Conservation (phyloP, 2,113 vertebrate species). For the Oreochromis aureus region DNA sequence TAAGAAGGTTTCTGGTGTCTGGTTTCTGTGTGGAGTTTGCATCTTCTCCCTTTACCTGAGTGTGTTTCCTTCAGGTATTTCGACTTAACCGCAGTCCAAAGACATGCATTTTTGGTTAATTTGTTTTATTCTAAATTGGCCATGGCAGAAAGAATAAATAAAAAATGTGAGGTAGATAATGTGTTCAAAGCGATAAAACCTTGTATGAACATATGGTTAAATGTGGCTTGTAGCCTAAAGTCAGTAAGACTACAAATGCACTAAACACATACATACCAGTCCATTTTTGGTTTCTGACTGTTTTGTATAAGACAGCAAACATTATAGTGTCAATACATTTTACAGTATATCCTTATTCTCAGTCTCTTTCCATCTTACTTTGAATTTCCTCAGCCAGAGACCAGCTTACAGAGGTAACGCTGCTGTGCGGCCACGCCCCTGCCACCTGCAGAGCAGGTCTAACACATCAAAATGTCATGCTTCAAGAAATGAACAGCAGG, state of each 20-base stretch:
- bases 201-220: neutral
- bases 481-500: constrained; percentile 48
- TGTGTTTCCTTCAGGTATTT: neutral
- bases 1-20: neutral
- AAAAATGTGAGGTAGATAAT: neutral
- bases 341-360: neutral
- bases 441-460: constrained; percentile 34
- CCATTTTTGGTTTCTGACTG: neutral
- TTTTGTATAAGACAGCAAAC: neutral
- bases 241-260: neutral
- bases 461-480: constrained; percentile 41
- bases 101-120: neutral
- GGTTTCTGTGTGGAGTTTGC: neutral
- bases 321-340: neutral
- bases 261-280: neutral
- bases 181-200: neutral
- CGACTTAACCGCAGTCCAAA: neutral
- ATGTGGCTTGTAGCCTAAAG: neutral
- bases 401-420: constrained; percentile 51
- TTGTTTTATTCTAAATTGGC: neutral
- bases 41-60: neutral
- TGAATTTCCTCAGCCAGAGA: constrained; percentile 30
- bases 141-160: neutral
- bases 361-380: neutral
- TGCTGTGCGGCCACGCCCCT: constrained; percentile 47